Conservation (phyloP, 1,140 invertebrate genomes). For the Adoxophyes honmai region DNA sequence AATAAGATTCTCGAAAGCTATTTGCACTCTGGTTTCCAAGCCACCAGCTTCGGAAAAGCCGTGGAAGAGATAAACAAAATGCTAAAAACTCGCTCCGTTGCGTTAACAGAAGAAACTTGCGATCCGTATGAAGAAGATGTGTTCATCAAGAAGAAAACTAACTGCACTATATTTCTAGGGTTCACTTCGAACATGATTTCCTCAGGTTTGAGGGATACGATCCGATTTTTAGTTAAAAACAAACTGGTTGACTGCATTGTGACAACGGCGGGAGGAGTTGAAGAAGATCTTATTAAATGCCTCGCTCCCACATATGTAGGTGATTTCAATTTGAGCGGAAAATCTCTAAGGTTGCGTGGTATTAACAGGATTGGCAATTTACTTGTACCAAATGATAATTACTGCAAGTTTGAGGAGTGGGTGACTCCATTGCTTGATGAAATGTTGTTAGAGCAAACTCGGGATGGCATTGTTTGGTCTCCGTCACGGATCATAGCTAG, state of each 20-base stretch:
- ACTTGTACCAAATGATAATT: conserved; percentile 98
- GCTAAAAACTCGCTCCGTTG: conserved; percentile 84
- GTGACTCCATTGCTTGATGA: conserved; percentile 95
- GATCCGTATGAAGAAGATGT: conserved; percentile 86
- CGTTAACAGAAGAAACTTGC: conserved; percentile 80
- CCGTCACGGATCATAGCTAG: conserved; percentile 84
- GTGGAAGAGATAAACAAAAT: conserved; percentile 96
- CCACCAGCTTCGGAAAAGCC: conserved; percentile 95
- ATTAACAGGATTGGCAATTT: conserved; percentile 99
- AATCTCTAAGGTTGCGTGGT: conserved; percentile 88
- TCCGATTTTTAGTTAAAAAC: conserved; percentile 93
- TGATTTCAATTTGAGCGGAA: conserved; percentile 91
- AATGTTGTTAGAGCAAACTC: conserved; percentile 93
- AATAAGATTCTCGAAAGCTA: conserved; percentile 90
- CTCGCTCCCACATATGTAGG: conserved; percentile 96
- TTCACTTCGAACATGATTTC: conserved; percentile 99
- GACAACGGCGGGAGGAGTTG: conserved; percentile 97
- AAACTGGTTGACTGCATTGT: conserved; percentile 95
- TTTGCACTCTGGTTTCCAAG: conserved; percentile 94
- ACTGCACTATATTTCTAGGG: conserved; percentile 98
- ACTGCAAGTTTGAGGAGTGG: conserved; percentile 99
- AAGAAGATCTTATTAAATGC: conserved; percentile 99
- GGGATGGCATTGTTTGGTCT: conserved; percentile 89
- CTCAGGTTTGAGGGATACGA: conserved; percentile 94
- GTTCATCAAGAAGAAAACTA: conserved; percentile 86